Percentiles rank a stretch among this genome's conserved stretches.
These are phyloP conservation scores for Drosophila lowei DNA, from an alignment of 1,140 invertebrate genomes.

Conservation along the genomic window DNA sequence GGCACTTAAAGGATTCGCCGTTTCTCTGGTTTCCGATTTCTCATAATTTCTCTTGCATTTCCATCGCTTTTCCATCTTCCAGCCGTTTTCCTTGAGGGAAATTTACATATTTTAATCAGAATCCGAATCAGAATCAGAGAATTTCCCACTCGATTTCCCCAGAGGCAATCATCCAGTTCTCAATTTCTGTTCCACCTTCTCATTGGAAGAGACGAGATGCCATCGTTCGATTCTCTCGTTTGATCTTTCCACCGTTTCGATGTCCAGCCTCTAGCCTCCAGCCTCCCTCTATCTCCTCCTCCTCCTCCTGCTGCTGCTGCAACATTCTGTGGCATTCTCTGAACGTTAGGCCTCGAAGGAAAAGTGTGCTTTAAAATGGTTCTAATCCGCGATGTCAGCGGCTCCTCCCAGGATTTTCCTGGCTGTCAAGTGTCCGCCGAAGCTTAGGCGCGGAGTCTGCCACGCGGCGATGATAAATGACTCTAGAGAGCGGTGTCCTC, in stretches of 20 bases:
- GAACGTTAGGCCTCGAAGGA: not conserved
- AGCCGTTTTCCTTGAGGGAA: conserved; percentile 5
- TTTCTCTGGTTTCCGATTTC: conserved; percentile 9
- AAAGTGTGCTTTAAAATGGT: conserved; percentile 23
- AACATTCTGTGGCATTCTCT: conserved; percentile 2
- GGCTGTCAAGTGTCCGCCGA: conserved; percentile 38
- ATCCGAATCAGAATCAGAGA: not conserved
- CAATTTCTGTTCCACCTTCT: conserved; percentile 8
- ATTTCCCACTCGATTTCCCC: conserved; percentile 22
- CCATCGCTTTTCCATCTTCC: too few species aligned
- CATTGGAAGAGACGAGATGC: conserved; percentile 7
- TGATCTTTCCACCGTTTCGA: not conserved
- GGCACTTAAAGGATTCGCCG: conserved; percentile 4
- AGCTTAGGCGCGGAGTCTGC: conserved; percentile 18
- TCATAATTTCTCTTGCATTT: conserved; percentile 16
- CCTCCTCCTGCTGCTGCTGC: not conserved
- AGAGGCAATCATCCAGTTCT: conserved; percentile 28
- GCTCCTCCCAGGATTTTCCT: conserved; percentile 21
- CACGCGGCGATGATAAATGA: conserved; percentile 52
- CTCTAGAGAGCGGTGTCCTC: conserved; percentile 2
- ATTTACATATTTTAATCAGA: conserved; percentile 46
- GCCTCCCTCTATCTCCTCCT: not conserved
- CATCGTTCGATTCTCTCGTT: conserved; percentile 12
- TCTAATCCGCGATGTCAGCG: conserved; percentile 30
- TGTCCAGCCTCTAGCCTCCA: not conserved